Evolutionary conservation across 2,888 invertebrate genomes (phyloP).

Genomic region (Schrankia costaestrigalis): DNA sequence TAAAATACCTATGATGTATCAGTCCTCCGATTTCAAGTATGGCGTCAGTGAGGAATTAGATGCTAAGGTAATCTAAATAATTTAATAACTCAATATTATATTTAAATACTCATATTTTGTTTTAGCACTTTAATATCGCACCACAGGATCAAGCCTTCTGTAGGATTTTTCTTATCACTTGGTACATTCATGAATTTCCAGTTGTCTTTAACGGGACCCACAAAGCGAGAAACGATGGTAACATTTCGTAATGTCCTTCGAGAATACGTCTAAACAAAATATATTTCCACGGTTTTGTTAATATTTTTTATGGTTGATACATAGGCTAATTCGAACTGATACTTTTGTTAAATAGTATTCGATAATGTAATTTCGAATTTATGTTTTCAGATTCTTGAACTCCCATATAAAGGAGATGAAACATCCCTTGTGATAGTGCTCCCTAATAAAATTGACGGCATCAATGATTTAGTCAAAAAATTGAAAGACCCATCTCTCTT

Average conservation of each 20-base stretch:
- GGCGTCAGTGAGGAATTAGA: conserved; percentile 51
- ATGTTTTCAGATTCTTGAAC: conserved; percentile 80
- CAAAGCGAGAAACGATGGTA: no score
- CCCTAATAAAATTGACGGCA: conserved; percentile 85
- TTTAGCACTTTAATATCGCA: no score
- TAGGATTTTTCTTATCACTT: no score
- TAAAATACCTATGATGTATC: conserved; percentile 85
- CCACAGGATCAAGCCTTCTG: no score
- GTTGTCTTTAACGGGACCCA: no score
- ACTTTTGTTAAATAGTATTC: neutral
- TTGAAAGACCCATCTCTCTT: conserved; percentile 68
- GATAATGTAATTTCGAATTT: neutral
- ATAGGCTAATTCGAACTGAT: neutral
- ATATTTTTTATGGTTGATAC: no score
- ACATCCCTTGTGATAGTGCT: conserved; percentile 87
- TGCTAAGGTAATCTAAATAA: conserved; percentile 48
- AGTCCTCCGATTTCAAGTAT: conserved; percentile 64
- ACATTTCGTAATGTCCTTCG: no score
- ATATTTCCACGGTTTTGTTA: no score
- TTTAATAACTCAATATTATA: neutral
- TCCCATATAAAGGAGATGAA: conserved; percentile 85
- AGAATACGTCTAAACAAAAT: no score
- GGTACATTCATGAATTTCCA: no score
- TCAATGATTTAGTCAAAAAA: conserved; percentile 81
- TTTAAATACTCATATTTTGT: no score